Evolutionary conservation across 2,888 invertebrate species (phyloP).

Genomic region (Drosophila monieri): DNA sequence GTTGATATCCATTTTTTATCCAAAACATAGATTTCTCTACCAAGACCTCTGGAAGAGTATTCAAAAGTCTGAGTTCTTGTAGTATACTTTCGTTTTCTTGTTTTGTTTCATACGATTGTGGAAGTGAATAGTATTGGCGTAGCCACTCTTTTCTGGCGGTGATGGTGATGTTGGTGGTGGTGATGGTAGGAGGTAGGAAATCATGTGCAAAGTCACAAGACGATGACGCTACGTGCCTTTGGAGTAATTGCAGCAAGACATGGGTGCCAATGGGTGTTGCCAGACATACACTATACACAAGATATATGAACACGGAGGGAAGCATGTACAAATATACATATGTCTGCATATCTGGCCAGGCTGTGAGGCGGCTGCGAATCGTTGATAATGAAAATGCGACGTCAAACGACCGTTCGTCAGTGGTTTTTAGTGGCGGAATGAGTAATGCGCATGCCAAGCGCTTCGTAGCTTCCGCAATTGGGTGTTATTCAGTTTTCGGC

Average conservation of each 20-base stretch:
- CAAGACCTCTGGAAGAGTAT: constrained; percentile 17
- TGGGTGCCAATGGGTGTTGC: constrained; percentile 60
- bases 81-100: constrained; percentile 41
- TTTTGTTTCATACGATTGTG: constrained; percentile 33
- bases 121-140: constrained; percentile 26
- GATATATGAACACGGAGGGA: not conserved
- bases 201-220: constrained; percentile 79
- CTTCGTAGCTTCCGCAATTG: constrained; percentile 43
- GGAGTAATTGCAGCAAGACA: constrained; percentile 72
- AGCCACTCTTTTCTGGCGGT: constrained; percentile 33
- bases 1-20: too few species aligned
- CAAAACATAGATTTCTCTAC: too few species aligned
- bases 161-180: constrained; percentile 77
- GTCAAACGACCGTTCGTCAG: constrained; percentile 19
- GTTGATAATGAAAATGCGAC: constrained; percentile 70
- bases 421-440: constrained; percentile 38
- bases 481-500: constrained; percentile 7
- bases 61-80: not conserved
- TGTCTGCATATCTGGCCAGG: constrained; percentile 62
- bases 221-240: constrained; percentile 68
- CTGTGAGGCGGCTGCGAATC: constrained; percentile 32
- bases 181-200: constrained; percentile 67
- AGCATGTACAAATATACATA: not conserved
- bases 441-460: constrained; percentile 61
- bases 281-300: constrained; percentile 14